These are phyloP conservation scores for Hesperophylax magnus DNA, from an alignment of 1,140 invertebrate genomes.

Conservation along the genomic window DNA sequence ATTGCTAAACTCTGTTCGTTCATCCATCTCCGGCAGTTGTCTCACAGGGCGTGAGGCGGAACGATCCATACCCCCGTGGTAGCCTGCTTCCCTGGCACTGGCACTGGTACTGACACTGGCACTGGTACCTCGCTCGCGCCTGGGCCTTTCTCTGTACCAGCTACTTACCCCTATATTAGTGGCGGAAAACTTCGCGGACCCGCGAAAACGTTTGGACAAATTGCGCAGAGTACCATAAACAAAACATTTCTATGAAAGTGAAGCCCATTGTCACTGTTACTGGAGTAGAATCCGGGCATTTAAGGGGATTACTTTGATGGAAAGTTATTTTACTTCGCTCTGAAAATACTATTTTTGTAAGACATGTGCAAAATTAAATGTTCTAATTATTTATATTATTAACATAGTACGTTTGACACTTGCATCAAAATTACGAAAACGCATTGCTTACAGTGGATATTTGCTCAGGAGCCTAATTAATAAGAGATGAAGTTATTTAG, in stretches of 20 bases:
- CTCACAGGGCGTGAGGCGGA: slow-evolving; percentile 40
- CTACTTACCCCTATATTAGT: slow-evolving; percentile 3
- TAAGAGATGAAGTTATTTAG: background rate
- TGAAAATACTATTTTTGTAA: no score
- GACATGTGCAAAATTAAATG: no score
- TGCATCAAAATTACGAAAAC: background rate
- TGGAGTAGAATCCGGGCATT: background rate
- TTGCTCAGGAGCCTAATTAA: background rate
- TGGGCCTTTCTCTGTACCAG: background rate
- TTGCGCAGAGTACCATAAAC: background rate
- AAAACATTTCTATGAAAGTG: slow-evolving; percentile 12
- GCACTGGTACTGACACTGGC: background rate
- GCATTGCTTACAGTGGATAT: background rate
- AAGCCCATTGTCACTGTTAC: background rate
- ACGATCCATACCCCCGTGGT: slow-evolving; percentile 14
- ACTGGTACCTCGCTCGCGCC: background rate
- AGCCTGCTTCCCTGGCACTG: background rate
- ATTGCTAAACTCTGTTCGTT: slow-evolving; percentile 59
- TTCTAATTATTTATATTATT: no score
- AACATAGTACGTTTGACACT: background rate
- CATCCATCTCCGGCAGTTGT: slow-evolving; percentile 55
- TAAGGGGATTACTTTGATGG: no score
- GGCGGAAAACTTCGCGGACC: slow-evolving; percentile 28
- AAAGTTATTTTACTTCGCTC: no score
- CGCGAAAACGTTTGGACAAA: background rate